phyloP scores from a whole-genome alignment of 2,113 vertebrate species.

The Pan paniscus region DNA sequence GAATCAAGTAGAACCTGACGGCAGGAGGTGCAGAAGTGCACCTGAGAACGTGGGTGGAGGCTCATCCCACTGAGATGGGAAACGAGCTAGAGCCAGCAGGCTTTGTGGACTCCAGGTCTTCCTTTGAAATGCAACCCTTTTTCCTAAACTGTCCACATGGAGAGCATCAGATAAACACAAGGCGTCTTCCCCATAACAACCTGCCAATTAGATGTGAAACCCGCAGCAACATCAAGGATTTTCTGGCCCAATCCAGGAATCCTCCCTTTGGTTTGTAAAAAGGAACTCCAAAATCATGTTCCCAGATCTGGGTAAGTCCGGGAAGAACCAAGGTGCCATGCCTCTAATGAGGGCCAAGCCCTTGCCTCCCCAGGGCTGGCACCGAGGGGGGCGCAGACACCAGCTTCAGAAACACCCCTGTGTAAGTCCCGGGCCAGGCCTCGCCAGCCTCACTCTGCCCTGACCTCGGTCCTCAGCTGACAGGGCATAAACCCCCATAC shows the following conservation, averaged over 20 bases:
- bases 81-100: rapidly evolving
- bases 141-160: rapidly evolving
- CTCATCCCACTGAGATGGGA: rapidly evolving
- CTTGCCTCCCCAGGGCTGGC: rapidly evolving
- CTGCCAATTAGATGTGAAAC: not conserved
- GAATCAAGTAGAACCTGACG: not conserved
- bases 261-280: not conserved
- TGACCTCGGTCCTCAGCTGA: no score
- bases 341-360: not conserved
- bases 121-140: not conserved
- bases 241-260: not conserved
- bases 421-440: not conserved
- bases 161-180: not conserved
- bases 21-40: not conserved
- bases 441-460: no score
- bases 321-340: not conserved
- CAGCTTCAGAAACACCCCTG: not conserved
- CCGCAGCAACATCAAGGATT: not conserved
- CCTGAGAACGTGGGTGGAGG: rapidly evolving
- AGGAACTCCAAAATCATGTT: not conserved
- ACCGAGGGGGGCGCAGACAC: not conserved
- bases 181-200: not conserved
- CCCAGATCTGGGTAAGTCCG: rapidly evolving
- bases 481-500: no score
- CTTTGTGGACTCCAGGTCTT: rapidly evolving